Evolutionary conservation across 1,140 invertebrate species (phyloP).

Genomic region (Cotesia glomerata): DNA sequence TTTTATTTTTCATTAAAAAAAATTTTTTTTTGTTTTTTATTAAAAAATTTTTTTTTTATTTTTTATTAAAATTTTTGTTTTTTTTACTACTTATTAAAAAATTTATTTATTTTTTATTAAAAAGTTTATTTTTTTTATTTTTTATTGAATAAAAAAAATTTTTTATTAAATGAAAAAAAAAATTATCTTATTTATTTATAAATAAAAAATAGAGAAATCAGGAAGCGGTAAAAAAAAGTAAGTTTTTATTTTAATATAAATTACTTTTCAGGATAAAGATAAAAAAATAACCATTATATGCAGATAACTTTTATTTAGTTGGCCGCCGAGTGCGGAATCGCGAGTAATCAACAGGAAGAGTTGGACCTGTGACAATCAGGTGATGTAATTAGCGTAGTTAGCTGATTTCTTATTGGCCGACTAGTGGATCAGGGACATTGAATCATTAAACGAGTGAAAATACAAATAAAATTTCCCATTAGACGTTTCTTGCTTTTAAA

Average conservation of each 20-base stretch:
- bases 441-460: neutral
- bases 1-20: too few species aligned
- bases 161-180: too few species aligned
- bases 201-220: neutral
- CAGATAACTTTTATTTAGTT: neutral
- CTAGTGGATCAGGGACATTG: neutral
- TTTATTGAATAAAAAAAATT: too few species aligned
- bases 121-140: too few species aligned
- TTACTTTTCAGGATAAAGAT: neutral
- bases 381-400: slow-evolving; percentile 5
- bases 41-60: too few species aligned
- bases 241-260: neutral
- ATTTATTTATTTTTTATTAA: too few species aligned
- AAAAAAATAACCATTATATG: neutral
- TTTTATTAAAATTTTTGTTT: too few species aligned
- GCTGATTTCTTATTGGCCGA: neutral
- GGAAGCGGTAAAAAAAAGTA: neutral
- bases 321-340: neutral
- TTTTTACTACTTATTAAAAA: too few species aligned
- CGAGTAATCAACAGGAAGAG: slow-evolving; percentile 5
- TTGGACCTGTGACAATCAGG: slow-evolving; percentile 10
- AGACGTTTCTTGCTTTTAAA: neutral
- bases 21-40: too few species aligned
- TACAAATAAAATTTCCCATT: neutral
- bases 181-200: neutral